phyloP scores from a whole-genome alignment of 64 coral and sea anemone genomes.

The Dendronephthya gigantea region DNA sequence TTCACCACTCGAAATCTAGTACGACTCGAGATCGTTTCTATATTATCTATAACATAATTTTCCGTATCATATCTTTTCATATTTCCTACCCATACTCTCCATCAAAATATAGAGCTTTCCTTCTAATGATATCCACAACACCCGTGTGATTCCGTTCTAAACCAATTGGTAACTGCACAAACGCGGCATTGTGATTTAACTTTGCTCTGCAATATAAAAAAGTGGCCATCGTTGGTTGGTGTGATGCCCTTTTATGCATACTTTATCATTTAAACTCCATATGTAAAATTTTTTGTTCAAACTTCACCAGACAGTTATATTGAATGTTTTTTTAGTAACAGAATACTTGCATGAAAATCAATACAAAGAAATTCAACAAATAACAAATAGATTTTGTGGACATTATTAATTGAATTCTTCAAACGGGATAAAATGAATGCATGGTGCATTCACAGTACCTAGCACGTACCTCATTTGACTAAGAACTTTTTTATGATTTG shows the following conservation, averaged over 20 bases:
- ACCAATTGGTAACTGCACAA: background rate
- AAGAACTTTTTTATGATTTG: background rate
- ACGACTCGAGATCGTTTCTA: background rate
- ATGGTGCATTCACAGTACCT: background rate
- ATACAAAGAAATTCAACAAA: too few relatives aligned
- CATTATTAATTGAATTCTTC: too few relatives aligned
- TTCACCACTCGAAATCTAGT: too few relatives aligned
- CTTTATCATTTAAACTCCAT: too few relatives aligned
- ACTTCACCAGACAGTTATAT: too few relatives aligned
- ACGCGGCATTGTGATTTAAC: slow-evolving; percentile 84
- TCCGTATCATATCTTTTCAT: background rate
- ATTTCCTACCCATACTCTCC: background rate
- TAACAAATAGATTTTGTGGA: too few relatives aligned
- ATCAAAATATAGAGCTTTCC: background rate
- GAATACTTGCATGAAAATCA: too few relatives aligned
- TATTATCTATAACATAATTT: background rate
- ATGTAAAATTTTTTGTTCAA: too few relatives aligned
- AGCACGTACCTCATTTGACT: background rate
- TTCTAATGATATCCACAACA: background rate
- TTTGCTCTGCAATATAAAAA: slow-evolving; percentile 53
- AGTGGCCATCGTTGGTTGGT: too few relatives aligned
- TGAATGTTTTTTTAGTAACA: too few relatives aligned
- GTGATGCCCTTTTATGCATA: too few relatives aligned
- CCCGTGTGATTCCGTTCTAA: background rate
- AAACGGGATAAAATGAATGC: too few relatives aligned